These are phyloP conservation scores for Plebejus anna DNA, from an alignment of 2,888 invertebrate genomes.

Conservation along the genomic window DNA sequence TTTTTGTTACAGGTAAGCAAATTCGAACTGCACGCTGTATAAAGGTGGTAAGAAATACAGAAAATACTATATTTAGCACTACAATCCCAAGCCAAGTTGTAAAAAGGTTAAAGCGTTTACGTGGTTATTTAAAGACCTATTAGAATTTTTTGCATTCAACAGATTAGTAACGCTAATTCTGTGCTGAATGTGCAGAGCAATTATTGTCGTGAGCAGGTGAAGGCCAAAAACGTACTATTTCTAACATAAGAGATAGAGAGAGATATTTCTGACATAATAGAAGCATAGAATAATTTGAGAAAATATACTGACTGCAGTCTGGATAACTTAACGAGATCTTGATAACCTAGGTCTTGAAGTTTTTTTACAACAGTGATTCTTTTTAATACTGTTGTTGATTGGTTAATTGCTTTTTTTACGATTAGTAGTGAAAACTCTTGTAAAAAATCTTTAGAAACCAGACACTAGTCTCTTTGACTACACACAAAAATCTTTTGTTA, in stretches of 20 bases:
- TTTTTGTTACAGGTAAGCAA: slow-evolving; percentile 38
- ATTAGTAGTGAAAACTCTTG: too few species aligned
- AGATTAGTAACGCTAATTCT: slow-evolving; percentile 40
- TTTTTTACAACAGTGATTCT: too few species aligned
- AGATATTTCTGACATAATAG: background rate
- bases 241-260: background rate
- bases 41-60: background rate
- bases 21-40: background rate
- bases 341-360: too few species aligned
- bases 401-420: too few species aligned
- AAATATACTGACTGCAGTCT: too few species aligned
- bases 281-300: too few species aligned
- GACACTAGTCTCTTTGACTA: too few species aligned
- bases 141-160: slow-evolving; percentile 33
- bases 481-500: too few species aligned
- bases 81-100: background rate
- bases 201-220: slow-evolving; percentile 54
- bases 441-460: too few species aligned
- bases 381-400: too few species aligned
- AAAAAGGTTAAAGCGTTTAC: slow-evolving; percentile 2
- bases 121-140: slow-evolving; percentile 2
- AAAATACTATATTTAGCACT: background rate
- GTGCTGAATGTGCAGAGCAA: slow-evolving; percentile 46
- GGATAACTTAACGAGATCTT: too few species aligned
- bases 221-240: slow-evolving; percentile 43